Evolutionary conservation across 2,888 invertebrate genomes (phyloP).

Genomic region (Dicyrtomina minuta): DNA sequence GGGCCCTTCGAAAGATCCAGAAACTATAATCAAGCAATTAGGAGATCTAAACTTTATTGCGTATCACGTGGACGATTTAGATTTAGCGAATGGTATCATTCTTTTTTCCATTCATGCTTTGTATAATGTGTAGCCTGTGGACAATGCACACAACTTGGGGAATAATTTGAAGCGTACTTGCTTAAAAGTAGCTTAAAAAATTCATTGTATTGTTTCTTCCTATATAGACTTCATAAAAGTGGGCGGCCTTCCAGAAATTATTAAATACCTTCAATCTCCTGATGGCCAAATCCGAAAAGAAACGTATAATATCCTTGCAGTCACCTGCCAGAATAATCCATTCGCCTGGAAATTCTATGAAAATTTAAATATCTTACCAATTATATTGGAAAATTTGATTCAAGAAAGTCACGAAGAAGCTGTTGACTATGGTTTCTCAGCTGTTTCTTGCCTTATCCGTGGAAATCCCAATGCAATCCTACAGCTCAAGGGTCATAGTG

Average conservation of each 20-base stretch:
- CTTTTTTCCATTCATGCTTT: neutral
- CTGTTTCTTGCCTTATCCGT: constrained; percentile 31
- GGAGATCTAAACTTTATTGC: constrained; percentile 23
- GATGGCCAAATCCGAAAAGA: constrained; percentile 25
- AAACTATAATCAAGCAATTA: neutral
- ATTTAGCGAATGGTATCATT: constrained; percentile 27
- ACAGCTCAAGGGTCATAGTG: constrained; percentile 24
- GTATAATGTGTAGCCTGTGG: neutral
- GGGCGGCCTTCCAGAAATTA: constrained; percentile 20
- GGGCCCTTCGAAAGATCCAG: constrained; percentile 9
- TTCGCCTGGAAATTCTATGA: constrained; percentile 29
- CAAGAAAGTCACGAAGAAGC: constrained; percentile 20
- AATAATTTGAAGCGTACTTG: neutral
- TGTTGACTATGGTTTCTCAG: constrained; percentile 27
- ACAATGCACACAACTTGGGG: neutral
- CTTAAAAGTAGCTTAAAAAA: neutral
- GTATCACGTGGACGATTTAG: constrained; percentile 32
- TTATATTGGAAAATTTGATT: constrained; percentile 27
- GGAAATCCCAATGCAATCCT: constrained; percentile 32
- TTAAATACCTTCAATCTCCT: constrained; percentile 13
- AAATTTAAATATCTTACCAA: constrained; percentile 20
- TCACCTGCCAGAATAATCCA: constrained; percentile 29
- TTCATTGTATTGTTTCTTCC: neutral
- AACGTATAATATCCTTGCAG: constrained; percentile 26
- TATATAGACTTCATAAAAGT: constrained; percentile 31